Percentiles rank a stretch among this genome's conserved stretches.
Evolutionary conservation across 1,140 invertebrate genomes (phyloP).

Genomic region (Drosophila tsacasi): DNA sequence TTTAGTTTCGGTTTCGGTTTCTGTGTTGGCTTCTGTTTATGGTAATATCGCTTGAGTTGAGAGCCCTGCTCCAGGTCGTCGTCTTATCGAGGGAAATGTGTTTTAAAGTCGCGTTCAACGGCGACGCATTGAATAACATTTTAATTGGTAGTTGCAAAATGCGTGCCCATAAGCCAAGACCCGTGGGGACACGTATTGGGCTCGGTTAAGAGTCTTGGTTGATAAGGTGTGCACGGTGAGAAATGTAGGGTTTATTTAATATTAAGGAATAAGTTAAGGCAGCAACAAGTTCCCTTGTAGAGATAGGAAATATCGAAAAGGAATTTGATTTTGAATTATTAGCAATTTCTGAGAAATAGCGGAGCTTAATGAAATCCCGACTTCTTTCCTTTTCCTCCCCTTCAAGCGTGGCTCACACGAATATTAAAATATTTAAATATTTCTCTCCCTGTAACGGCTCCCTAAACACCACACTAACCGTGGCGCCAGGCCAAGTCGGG

Average conservation of each 20-base stretch:
- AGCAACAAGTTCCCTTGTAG: accelerated
- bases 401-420: background rate
- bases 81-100: constrained; percentile 61
- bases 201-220: constrained; percentile 43
- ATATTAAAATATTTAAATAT: background rate
- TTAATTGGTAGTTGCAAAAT: constrained; percentile 79
- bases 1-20: constrained; percentile 33
- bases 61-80: constrained; percentile 22
- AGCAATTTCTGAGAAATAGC: background rate
- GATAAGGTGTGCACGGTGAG: constrained; percentile 22
- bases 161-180: constrained; percentile 67
- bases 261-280: too few relatives aligned
- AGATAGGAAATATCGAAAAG: too few relatives aligned
- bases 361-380: too few relatives aligned
- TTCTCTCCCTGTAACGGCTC: constrained; percentile 41
- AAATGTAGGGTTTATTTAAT: background rate
- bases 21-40: constrained; percentile 28
- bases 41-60: constrained; percentile 33
- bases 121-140: constrained; percentile 65
- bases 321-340: background rate
- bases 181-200: constrained; percentile 29
- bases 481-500: constrained; percentile 54
- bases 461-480: constrained; percentile 58
- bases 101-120: constrained; percentile 54
- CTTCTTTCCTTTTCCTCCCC: accelerated